Evolutionary conservation across 2,113 vertebrate genomes (phyloP).

Genomic region (Dipodomys spectabilis): DNA sequence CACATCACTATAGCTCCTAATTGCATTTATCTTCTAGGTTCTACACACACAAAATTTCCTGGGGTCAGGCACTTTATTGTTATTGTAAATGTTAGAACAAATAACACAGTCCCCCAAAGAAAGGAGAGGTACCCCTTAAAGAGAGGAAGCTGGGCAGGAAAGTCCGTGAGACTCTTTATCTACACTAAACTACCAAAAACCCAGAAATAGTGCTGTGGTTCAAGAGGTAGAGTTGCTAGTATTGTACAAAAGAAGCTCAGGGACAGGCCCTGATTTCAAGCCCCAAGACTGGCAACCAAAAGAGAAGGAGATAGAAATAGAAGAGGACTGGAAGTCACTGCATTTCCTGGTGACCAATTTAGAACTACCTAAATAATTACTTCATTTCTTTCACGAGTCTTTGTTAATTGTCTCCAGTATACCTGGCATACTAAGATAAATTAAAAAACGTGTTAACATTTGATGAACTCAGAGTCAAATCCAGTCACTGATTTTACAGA

Average conservation of each 20-base stretch:
- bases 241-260: no score
- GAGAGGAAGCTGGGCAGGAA: not conserved
- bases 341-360: constrained; percentile 39
- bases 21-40: not conserved
- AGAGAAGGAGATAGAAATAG: no score
- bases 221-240: no score
- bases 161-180: no score
- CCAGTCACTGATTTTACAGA: not conserved
- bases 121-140: not conserved
- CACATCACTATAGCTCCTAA: not conserved
- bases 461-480: constrained; percentile 37
- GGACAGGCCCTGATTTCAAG: no score
- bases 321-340: not conserved
- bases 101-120: not conserved
- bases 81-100: no score
- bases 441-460: not conserved
- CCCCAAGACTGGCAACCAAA: no score
- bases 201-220: no score
- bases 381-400: constrained; percentile 39
- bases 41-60: not conserved
- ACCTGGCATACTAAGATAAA: constrained; percentile 42
- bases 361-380: constrained; percentile 46
- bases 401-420: constrained; percentile 47
- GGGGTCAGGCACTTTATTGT: not conserved
- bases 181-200: no score